Conservation (phyloP, 2,113 vertebrate genomes). For the Falcunculus frontatus region DNA sequence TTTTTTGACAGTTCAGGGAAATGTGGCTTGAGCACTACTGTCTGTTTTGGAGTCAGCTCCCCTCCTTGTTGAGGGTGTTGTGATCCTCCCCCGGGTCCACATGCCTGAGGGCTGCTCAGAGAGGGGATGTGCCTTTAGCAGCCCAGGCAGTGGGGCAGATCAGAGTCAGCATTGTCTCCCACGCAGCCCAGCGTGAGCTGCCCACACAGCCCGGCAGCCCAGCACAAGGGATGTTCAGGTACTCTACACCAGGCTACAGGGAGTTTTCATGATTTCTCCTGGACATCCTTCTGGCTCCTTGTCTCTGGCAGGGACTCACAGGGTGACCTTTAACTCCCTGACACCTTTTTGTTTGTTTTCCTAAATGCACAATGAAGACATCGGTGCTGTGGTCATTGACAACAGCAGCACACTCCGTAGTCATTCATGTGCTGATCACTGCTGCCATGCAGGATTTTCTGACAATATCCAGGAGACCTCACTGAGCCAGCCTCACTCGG, state of each 20-base stretch:
- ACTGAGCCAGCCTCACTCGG: background rate
- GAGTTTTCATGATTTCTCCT: background rate
- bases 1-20: background rate
- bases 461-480: background rate
- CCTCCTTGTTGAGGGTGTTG: background rate
- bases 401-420: background rate
- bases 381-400: background rate
- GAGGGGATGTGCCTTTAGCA: background rate
- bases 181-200: background rate
- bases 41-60: background rate
- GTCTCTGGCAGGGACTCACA: background rate
- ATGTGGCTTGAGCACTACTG: background rate
- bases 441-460: background rate
- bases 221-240: background rate
- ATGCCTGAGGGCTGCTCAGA: background rate
- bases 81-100: rapidly evolving
- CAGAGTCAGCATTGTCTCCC: background rate
- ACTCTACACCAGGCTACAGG: background rate
- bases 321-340: background rate
- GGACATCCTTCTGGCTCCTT: background rate
- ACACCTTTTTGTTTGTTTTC: background rate
- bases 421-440: background rate
- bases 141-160: background rate
- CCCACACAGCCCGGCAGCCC: background rate
- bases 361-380: background rate